Evolutionary conservation across 1,140 invertebrate species (phyloP), one percentile per base, ranked within the genome.

Genomic region (Rhyacophila brunnea): DNA sequence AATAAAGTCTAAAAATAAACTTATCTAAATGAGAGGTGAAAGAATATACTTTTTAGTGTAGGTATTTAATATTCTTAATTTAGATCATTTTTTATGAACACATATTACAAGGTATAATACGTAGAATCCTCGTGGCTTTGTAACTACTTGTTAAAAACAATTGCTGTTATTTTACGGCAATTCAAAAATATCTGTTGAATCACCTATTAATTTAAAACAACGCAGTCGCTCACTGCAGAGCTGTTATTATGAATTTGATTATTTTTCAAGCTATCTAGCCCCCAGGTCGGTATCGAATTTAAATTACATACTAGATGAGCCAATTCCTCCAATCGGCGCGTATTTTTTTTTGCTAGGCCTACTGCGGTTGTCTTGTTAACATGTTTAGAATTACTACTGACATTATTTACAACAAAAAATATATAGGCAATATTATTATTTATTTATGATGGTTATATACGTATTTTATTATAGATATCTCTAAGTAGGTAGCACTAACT

Each of bases 211-310:
- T 54, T 54, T 45, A 42, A n/a, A 54, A 32, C 34, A 45, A 44
- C 23, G 35, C 40, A 15, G 51, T 14, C 19, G 18, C 19, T 42
- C 10, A n/a, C 14, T 18, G 10, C 18, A 32, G 13, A 34, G 40
- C 40, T 54, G 28, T 56, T 56, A 56, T 56, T 47, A 56, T 11
- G 20, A 11, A 35, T 54, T 56, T 54, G 45, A 44, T 28, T 47
- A 17, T 56, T 38, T 7, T 40, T 20, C 44, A n/a, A 35, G 44
- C 51, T 32, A 47, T 46, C 10, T 56, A 56, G 53, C 53, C 53
- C 53, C 23, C 35, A 38, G 53, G 34, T 47, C 17, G n/a, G 23
- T 19, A 32, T 32, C 34, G 53, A 44, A 47, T 38, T 20, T 17
- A 56, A 56, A 56, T 56, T 56, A 56, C 34, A 56, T 15, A 17